Conservation (phyloP, 2,888 invertebrate species). For the Drosophila aldrichi region DNA sequence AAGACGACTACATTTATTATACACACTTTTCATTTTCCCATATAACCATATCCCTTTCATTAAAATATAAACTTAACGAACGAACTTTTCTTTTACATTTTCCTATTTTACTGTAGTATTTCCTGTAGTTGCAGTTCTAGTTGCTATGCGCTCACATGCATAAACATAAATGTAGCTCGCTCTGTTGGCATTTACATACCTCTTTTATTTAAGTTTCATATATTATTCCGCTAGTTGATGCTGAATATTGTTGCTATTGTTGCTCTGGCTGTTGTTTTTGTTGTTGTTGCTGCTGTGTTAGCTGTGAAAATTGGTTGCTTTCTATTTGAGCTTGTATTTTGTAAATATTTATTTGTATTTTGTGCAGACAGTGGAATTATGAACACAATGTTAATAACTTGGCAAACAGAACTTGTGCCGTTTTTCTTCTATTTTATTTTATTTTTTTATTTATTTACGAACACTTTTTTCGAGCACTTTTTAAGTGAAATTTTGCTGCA, state of each 20-base stretch:
- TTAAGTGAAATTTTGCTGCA: conserved; percentile 40
- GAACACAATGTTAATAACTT: conserved; percentile 74
- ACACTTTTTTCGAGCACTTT: conserved; percentile 42
- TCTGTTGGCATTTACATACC: conserved; percentile 31
- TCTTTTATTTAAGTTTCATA: conserved; percentile 28
- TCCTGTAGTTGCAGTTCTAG: conserved; percentile 20
- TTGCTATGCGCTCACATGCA: not conserved
- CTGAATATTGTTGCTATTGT: conserved; percentile 17
- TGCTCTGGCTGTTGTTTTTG: not conserved
- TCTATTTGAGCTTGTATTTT: conserved; percentile 69
- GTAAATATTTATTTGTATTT: conserved; percentile 58
- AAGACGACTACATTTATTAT: too few species aligned
- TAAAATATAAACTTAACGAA: too few species aligned
- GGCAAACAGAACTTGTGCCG: conserved; percentile 58
- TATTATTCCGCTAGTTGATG: conserved; percentile 57
- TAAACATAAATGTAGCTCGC: not conserved
- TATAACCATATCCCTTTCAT: too few species aligned
- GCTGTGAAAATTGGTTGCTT: conserved; percentile 60
- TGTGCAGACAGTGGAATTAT: conserved; percentile 62
- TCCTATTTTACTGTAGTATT: too few species aligned
- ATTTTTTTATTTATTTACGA: not conserved
- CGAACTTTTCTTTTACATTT: too few species aligned
- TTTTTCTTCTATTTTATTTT: conserved; percentile 33
- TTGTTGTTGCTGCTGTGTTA: conserved; percentile 10
- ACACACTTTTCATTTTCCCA: too few species aligned